Percentiles rank a stretch among this genome's conserved stretches.
Conservation (phyloP, 2,888 invertebrate species). For the Eledone cirrhosa region DNA sequence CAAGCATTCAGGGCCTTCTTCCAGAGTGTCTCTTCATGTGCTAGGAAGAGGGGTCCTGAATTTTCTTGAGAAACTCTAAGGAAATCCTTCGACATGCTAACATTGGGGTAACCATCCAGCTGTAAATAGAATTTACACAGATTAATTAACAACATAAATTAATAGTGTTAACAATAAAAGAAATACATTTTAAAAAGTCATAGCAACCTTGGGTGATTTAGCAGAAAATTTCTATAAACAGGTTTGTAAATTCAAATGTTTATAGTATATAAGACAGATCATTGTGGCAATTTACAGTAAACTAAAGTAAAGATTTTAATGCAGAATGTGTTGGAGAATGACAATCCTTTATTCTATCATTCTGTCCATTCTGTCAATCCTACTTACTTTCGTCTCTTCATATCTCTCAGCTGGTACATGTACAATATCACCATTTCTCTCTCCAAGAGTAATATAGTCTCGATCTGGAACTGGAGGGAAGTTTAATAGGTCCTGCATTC, state of each 20-base stretch:
- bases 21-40: conserved; percentile 56
- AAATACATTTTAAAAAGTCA: too few species aligned
- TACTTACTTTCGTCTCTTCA: background rate
- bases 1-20: conserved; percentile 55
- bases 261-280: too few species aligned
- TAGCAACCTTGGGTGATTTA: too few species aligned
- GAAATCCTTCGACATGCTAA: conserved; percentile 45
- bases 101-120: conserved; percentile 48
- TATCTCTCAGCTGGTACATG: conserved; percentile 30
- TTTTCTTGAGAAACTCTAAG: conserved; percentile 52
- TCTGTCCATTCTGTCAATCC: background rate
- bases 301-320: too few species aligned
- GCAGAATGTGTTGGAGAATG: too few species aligned
- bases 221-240: too few species aligned
- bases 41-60: conserved; percentile 60
- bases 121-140: conserved; percentile 30
- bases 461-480: conserved; percentile 44
- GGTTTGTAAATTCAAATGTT: too few species aligned
- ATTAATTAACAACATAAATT: too few species aligned
- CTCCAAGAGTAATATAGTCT: conserved; percentile 52
- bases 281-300: too few species aligned
- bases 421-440: conserved; percentile 53
- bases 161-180: too few species aligned
- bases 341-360: background rate
- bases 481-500: conserved; percentile 36